Evolutionary conservation across 2,888 invertebrate species (phyloP), one percentile per base, ranked within the genome.

Genomic region (Diachrysia chrysitis): DNA sequence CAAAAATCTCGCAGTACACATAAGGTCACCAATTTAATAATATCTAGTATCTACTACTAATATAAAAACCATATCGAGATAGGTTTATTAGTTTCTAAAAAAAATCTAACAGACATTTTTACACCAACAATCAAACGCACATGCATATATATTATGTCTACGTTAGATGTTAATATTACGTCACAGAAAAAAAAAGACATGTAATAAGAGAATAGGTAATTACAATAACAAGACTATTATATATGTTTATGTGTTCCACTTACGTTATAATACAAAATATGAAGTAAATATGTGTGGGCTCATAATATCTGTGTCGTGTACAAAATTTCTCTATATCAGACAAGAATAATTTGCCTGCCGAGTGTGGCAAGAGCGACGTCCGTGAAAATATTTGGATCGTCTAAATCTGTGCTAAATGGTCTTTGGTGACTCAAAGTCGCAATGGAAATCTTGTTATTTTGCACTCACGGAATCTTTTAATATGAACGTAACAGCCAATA

Each of bases 331-430:
- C 68, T 69, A 71, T 58, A 73, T 70, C 58, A 56, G 71, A 67
- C 71, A 73, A 73, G 70, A 82, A 81, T 83, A 77, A 82, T 85
- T 84, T 77, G 83, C 78, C 54, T 82, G 75, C 78, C 77, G 80
- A 81, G 82, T 80, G 85, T 85, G 82, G 86, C 87, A 88, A 91
- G 92, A 87, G 91, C 92, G 92, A 85, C 91, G 92, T 83, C 91
- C 93, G 90, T 92, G 91, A 91, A 93, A 93, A 91, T 93, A 94
- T 93, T 93, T 90, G 90, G 91, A 85, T 82, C 92, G 88, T 92
- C 93, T 94, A 94, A 91, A 92, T 93, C 87, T 79, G 91, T 91
- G 84, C 89, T 85, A 86, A 90, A 91, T 89, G 92, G 89, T 90
- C 89, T 92, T 93, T 91, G 91, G 90, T 91, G 92, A 93, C 90